Evolutionary conservation across 2,888 invertebrate genomes (phyloP).

Genomic region (Ditylenchus weischeri): DNA sequence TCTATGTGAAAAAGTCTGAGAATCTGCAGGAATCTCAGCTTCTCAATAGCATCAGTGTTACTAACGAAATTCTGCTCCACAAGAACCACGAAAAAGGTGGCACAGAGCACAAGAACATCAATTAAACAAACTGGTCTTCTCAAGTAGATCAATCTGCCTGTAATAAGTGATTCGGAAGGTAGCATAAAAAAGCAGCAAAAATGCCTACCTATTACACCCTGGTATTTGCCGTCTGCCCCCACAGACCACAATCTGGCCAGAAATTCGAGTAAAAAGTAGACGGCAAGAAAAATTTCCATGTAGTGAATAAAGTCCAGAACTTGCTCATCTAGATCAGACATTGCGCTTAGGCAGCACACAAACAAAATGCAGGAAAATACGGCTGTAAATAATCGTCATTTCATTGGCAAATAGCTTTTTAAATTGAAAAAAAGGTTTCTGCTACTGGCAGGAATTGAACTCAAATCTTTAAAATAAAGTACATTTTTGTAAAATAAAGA

Average conservation of each 20-base stretch:
- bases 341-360: constrained; percentile 30
- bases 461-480: no score
- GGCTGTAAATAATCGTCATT: constrained; percentile 15
- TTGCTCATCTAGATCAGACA: constrained; percentile 22
- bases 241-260: constrained; percentile 46
- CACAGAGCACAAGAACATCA: constrained; percentile 45
- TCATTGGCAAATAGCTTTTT: no score
- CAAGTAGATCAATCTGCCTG: constrained; percentile 42
- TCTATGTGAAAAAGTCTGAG: constrained; percentile 52
- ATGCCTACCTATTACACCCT: constrained; percentile 36
- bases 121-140: constrained; percentile 40
- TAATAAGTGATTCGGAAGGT: constrained; percentile 9
- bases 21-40: constrained; percentile 41
- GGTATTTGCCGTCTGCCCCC: constrained; percentile 47
- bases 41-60: constrained; percentile 25
- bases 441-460: no score
- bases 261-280: constrained; percentile 49
- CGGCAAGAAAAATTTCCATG: constrained; percentile 43
- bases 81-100: constrained; percentile 42
- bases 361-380: constrained; percentile 35
- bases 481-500: no score
- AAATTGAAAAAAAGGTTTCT: no score
- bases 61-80: constrained; percentile 32
- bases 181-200: constrained; percentile 13
- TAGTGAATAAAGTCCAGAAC: constrained; percentile 8